Percentiles rank a stretch among this genome's conserved stretches.
Evolutionary conservation across 1,140 invertebrate species (phyloP).

Genomic region (Panagrolaimus sp.): DNA sequence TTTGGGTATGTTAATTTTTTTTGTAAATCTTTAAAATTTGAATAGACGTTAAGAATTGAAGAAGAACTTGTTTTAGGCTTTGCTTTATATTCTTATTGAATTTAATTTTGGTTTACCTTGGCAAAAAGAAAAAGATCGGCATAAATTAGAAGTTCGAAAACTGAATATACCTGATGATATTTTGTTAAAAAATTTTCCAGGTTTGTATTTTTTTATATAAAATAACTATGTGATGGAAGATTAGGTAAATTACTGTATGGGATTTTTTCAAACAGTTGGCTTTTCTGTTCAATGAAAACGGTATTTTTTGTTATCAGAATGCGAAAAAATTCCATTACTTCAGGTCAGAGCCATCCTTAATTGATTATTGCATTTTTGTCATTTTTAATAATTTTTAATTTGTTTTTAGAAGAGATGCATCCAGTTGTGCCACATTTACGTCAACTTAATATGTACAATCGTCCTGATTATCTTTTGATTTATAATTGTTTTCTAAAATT

Average conservation of each 20-base stretch:
- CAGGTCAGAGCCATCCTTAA: too few relatives aligned
- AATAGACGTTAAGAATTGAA: too few relatives aligned
- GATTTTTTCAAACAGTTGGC: too few relatives aligned
- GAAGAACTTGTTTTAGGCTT: not conserved
- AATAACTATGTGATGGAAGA: too few relatives aligned
- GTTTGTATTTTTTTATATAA: slow-evolving; percentile 16
- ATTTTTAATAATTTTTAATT: too few relatives aligned
- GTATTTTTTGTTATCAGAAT: too few relatives aligned
- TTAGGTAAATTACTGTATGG: too few relatives aligned
- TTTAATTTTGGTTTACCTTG: slow-evolving; percentile 48
- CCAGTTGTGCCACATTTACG: slow-evolving; percentile 23
- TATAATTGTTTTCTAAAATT: slow-evolving; percentile 29
- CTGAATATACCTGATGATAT: slow-evolving; percentile 28
- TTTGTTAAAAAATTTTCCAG: slow-evolving; percentile 37
- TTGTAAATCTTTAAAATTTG: not conserved
- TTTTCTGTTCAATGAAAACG: too few relatives aligned
- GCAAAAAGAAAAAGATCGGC: slow-evolving; percentile 41
- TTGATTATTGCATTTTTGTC: too few relatives aligned
- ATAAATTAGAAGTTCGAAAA: slow-evolving; percentile 37
- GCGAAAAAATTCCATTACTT: too few relatives aligned
- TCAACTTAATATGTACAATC: slow-evolving; percentile 30
- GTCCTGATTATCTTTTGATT: slow-evolving; percentile 37
- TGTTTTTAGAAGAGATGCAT: slow-evolving; percentile 29
- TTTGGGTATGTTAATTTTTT: slow-evolving; percentile 33
- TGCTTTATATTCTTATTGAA: slow-evolving; percentile 49